Base-by-base conservation (phyloP, 2,113 vertebrate species). In the Mormyrus lacerda region DNA sequence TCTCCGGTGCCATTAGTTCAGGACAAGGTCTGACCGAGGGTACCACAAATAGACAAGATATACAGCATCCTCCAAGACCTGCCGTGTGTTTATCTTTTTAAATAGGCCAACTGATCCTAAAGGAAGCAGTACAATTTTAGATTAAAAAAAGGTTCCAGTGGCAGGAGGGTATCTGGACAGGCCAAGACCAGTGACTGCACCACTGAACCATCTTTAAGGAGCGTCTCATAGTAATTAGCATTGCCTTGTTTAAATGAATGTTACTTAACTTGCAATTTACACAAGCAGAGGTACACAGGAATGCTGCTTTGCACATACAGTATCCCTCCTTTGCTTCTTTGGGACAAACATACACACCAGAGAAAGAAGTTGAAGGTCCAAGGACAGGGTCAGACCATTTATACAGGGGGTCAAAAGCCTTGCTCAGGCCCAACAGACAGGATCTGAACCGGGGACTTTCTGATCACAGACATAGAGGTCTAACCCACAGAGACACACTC, bases 91-190 rank as follows among this genome's bases (percentile, higher is more conserved):
- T 53, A 55, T 53, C 27, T 17, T 87, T 17, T 9, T 35, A 53
- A 93, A 93, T 93, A 84, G 82, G 82, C 44, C 82, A n/a, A 47
- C 92, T 91, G 91, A 89, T 91, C 89, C 91, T 93, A 93, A 94
- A 93, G 93, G 93, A 93, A 91, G 92, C 90, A 87, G 91, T 92
- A 93, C 94, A 94, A 89, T 91, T 93, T 90, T 91, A 94, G 92
- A 93, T 93, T 93, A 92, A 90, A 90, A 89, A 90, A 93, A 93
- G 86, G 90, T 53, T n/a, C 73, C 90, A 85, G 87, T 88, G 84
- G 35, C 27, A 42, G 15, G 17, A 79, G 58, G 87, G 87, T 88
- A 84, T 47, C 90, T 91, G 91, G 91, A 11, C 44, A 76, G 21
- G 79, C 55, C 85, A 73, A 79, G 89, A 89, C 90, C 90, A 92